Base-by-base conservation (phyloP, 2,888 invertebrate species). In the Coelogynopora nodosa region DNA sequence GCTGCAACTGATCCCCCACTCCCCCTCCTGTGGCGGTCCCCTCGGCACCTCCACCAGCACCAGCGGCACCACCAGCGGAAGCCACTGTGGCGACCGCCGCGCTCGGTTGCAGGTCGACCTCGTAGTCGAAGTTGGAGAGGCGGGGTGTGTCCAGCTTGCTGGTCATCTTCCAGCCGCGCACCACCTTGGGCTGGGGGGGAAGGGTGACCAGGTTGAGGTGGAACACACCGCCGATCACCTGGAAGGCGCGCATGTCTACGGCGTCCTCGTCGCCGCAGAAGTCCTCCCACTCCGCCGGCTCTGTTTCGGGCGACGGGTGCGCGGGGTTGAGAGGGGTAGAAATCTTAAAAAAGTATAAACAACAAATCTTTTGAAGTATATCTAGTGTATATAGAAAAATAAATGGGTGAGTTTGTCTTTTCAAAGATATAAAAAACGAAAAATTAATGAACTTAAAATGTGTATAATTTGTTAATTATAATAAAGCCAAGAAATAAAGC, bases 261-360 rank as follows among this genome's bases (percentile, higher is more conserved):
- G 90, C 89, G 87, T 92, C 91, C 28, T 91, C 91, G 88, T 91
- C 90, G 67, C 90, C 91, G 85, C 91, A 91, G 89, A 91, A 91
- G 85, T 92, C 91, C 84, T 91, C 91, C 89, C 89, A 91, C 87
- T 91, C 90, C 67, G 88, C 82, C 0, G 90, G 90, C 86, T 90
- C 91, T 91, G 89, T 84, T 85, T 49, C 5, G 18, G 18, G 18
- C 5, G 49, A 49, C 18, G 49, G 18, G 49, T 49, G 5, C 18
- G 49, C 5, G 49, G 5, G 49, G 18, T 49, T 49, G 5, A 18
- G 18, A 10, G 5, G 49, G 49, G 5, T 49, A 85, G 30, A 88
- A 67, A 82, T 18, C 13, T 2, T 1, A 26, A 83, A 27, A 29
- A n/a, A n/a, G n/a, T n/a, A n/a, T n/a, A n/a, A n/a, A n/a, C n/a